These are phyloP conservation scores for Ditylenchus weischeri DNA, from an alignment of 2,888 invertebrate species.

Conservation along the genomic window DNA sequence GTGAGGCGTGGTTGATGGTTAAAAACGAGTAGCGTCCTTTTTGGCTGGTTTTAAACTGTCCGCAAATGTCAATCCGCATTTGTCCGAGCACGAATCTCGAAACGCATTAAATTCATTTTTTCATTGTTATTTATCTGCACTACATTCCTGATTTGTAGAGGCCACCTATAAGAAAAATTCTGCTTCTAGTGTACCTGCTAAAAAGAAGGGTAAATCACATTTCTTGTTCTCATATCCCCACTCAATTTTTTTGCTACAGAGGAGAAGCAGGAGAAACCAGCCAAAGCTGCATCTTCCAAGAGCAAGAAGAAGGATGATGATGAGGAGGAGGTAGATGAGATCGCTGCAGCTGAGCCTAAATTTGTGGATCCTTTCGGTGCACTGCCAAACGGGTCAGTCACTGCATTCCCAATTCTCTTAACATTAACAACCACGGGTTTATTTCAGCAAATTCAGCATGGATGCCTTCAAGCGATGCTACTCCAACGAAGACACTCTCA, in stretches of 20 bases:
- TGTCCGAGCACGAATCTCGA: no score
- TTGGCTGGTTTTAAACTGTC: no score
- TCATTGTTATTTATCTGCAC: no score
- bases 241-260: slow-evolving; percentile 46
- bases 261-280: slow-evolving; percentile 59
- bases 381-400: slow-evolving; percentile 75
- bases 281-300: slow-evolving; percentile 61
- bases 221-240: slow-evolving; percentile 20
- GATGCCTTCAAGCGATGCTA: slow-evolving; percentile 96
- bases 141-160: slow-evolving; percentile 16
- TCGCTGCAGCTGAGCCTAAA: slow-evolving; percentile 74
- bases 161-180: slow-evolving; percentile 33
- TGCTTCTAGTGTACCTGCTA: slow-evolving; percentile 9
- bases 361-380: slow-evolving; percentile 85
- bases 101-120: no score
- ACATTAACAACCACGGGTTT: slow-evolving; percentile 5
- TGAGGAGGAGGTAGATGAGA: slow-evolving; percentile 70
- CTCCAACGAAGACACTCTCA: slow-evolving; percentile 85
- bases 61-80: no score
- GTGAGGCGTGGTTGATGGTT: no score
- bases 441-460: slow-evolving; percentile 78
- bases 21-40: no score
- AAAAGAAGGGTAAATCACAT: slow-evolving; percentile 16
- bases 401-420: neutral
- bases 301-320: slow-evolving; percentile 65